A percentile compares a stretch with the other conserved stretches of the same genome.
Evolutionary conservation across 2,797 vertebrate genomes (phyloP).

Genomic region (Lacerta agilis): DNA sequence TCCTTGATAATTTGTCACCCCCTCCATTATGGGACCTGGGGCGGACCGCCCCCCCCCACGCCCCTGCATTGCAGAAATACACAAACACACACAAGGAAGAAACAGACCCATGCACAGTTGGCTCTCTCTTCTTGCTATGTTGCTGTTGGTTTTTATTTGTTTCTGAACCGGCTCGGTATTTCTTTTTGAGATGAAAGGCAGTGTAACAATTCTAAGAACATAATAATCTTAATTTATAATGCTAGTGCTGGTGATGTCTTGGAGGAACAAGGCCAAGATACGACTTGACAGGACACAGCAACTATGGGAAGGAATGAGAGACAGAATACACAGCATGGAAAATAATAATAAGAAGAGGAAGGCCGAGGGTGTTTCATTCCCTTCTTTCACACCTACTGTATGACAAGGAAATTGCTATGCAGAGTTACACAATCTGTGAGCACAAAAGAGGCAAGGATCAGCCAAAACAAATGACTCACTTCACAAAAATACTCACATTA

Average conservation of each 20-base stretch:
- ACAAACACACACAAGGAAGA: not conserved
- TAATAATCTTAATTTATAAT: too few relatives aligned
- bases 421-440: conserved; percentile 32
- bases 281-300: not conserved
- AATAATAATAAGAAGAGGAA: conserved; percentile 19
- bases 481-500: conserved; percentile 40
- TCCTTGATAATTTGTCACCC: too few relatives aligned
- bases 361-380: conserved; percentile 38
- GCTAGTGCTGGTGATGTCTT: not conserved
- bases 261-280: conserved; percentile 2
- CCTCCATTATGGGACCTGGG: too few relatives aligned
- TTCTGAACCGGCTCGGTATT: too few relatives aligned
- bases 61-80: not conserved
- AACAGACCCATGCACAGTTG: not conserved
- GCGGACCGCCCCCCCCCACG: too few relatives aligned
- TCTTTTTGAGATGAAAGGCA: too few relatives aligned
- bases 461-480: conserved; percentile 47
- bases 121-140: too few relatives aligned
- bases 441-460: conserved; percentile 32
- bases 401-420: conserved; percentile 53
- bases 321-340: conserved; percentile 17
- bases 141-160: too few relatives aligned
- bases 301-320: not conserved
- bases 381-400: conserved; percentile 17
- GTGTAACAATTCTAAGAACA: too few relatives aligned